Base-by-base conservation (phyloP, 2,797 vertebrate species). In the Gorsachius magnificus region DNA sequence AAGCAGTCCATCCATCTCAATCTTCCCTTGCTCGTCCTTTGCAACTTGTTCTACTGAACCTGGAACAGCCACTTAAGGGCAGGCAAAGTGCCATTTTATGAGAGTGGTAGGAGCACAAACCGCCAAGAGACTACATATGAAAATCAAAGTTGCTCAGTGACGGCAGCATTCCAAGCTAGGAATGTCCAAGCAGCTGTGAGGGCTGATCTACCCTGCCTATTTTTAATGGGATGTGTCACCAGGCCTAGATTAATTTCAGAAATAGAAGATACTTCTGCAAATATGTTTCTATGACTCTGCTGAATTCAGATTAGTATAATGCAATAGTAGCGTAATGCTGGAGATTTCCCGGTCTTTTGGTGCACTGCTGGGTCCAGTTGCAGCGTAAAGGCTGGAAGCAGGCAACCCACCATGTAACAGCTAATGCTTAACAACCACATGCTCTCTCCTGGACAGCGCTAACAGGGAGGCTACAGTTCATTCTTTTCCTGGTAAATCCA, bases 181-280 rank as follows among this genome's bases (percentile, higher is more conserved):
- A 93, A 95, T 54, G 56, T 93, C 71, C 82, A 89, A 91, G 77
- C 91, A 95, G 92, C 93, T 95, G 74, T 56, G 76, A 92, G 58
- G 45, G 54, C 54, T 94, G 91, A 94, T 64, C 64, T 70, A 48
- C 36, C 29, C 64, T 80, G 83, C 74, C 89, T 97, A n/a, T 97
- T 96, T 97, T 96, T 93, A 95, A 91, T 92, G 76, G 48, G 79
- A 88, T 87, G n/a, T 85, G 84, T 97, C 89, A 95, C 10, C 87
- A 14, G 57, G 35, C 58, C 35, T 71, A 80, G 41, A 83, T 69
- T 87, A n/a, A 90, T 86, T 76, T 57, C 70, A 84, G 70, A 87
- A 83, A 91, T 65, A 69, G 86, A 87, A 66, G 48, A 82, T 18
- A 78, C 16, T 89, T 93, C 68, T 54, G 28, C 28, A 84, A 75